Conservation (phyloP, 2,888 invertebrate genomes). For the Hoplodrina ambigua region DNA sequence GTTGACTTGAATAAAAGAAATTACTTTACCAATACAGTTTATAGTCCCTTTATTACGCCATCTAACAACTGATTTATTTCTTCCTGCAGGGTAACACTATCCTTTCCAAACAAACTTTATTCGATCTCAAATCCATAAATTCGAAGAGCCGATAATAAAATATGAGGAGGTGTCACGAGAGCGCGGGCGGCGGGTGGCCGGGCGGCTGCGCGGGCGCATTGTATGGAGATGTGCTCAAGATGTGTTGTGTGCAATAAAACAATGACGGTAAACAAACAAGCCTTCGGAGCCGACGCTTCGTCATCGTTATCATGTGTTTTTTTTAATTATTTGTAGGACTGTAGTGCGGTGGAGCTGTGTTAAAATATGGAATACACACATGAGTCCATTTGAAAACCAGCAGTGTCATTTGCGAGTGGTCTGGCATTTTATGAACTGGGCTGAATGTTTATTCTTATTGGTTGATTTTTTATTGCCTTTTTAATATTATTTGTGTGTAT, state of each 20-base stretch:
- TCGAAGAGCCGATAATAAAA: constrained; percentile 53
- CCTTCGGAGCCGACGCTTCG: constrained; percentile 64
- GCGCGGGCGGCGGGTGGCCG: constrained; percentile 55
- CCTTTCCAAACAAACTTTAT: constrained; percentile 37
- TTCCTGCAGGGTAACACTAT: constrained; percentile 43
- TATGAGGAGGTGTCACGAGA: constrained; percentile 53
- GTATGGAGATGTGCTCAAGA: constrained; percentile 66
- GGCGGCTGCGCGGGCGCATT: constrained; percentile 58
- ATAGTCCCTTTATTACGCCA: background rate
- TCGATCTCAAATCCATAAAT: constrained; percentile 45
- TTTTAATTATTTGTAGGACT: constrained; percentile 30
- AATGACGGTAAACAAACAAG: constrained; percentile 81
- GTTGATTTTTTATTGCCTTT: no score
- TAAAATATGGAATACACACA: background rate
- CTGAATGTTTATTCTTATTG: no score
- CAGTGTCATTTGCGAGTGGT: no score
- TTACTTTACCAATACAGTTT: constrained; percentile 13
- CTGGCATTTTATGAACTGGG: no score
- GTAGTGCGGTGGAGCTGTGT: constrained; percentile 32
- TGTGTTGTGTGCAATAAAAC: constrained; percentile 72
- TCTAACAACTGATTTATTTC: constrained; percentile 35
- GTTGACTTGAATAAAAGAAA: constrained; percentile 4
- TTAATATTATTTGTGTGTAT: no score
- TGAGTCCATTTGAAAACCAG: no score
- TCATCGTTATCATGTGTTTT: constrained; percentile 66